A percentile compares a stretch with the other conserved stretches of the same genome.
phyloP scores from a whole-genome alignment of 2,113 vertebrate species.

The Dicentrarchus labrax region DNA sequence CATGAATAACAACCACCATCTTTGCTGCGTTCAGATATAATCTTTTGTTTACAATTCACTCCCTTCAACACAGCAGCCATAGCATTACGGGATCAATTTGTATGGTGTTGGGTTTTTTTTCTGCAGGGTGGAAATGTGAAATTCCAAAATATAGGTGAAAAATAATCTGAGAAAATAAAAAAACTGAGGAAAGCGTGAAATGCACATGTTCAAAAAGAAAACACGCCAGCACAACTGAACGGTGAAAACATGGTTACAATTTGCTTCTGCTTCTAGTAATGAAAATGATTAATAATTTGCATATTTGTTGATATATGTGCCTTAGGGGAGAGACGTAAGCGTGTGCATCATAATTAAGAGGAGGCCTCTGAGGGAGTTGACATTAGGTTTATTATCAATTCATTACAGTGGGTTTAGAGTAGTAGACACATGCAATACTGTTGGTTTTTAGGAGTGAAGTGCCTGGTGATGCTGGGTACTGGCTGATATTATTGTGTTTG shows the following conservation, averaged over 20 bases:
- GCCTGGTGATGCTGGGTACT: neutral
- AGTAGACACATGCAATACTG: neutral
- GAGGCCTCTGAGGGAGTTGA: neutral
- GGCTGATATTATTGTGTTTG: neutral
- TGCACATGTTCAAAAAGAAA: neutral
- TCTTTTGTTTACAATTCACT: constrained; percentile 63
- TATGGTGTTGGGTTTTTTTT: constrained; percentile 35
- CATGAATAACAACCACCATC: constrained; percentile 55
- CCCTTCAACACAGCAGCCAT: constrained; percentile 23
- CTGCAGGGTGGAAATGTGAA: neutral
- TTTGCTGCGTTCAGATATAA: constrained; percentile 47
- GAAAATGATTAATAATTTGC: constrained; percentile 54
- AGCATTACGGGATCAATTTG: constrained; percentile 47
- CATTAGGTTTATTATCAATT: constrained; percentile 26
- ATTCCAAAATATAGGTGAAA: constrained; percentile 15
- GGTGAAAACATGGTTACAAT: constrained; percentile 32
- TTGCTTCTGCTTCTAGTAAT: constrained; percentile 39
- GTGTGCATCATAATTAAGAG: constrained; percentile 31
- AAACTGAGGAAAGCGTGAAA: neutral
- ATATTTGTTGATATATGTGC: constrained; percentile 40
- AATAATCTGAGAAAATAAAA: neutral
- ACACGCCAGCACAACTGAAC: neutral
- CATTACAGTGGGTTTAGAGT: constrained; percentile 5
- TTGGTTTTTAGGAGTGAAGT: neutral
- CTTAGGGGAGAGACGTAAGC: neutral